These are phyloP conservation scores for Phyllostomus discolor DNA, from an alignment of 2,113 vertebrate species.

Conservation along the genomic window DNA sequence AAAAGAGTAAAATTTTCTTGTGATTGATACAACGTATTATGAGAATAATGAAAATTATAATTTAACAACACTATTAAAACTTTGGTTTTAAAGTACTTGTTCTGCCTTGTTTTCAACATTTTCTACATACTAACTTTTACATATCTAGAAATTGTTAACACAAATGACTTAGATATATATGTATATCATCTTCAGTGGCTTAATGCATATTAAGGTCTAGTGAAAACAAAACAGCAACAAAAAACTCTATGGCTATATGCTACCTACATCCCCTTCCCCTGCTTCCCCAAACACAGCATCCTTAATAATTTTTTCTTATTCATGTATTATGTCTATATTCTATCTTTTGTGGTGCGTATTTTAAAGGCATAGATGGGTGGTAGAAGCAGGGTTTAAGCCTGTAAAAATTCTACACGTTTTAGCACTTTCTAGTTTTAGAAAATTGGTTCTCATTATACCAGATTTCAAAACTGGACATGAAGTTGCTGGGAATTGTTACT, in stretches of 20 bases:
- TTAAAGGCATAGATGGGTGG: neutral
- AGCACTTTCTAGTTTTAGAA: slow-evolving; percentile 12
- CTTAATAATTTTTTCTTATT: neutral
- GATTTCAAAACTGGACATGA: neutral
- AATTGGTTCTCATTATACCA: neutral
- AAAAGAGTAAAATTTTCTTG: neutral
- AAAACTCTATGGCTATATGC: neutral
- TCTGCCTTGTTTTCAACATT: slow-evolving; percentile 8
- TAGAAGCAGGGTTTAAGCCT: neutral
- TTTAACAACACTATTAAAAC: slow-evolving; percentile 20
- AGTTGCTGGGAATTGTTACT: neutral
- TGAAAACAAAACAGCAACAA: neutral
- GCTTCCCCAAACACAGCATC: neutral
- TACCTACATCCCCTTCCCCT: neutral
- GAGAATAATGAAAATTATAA: slow-evolving; percentile 9
- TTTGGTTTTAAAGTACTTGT: neutral
- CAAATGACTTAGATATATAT: neutral
- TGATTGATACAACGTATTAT: neutral
- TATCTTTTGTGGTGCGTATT: neutral
- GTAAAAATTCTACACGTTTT: neutral
- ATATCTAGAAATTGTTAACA: slow-evolving; percentile 9
- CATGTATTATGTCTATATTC: neutral
- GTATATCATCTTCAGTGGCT: neutral
- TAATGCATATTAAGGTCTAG: neutral
- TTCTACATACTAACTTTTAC: neutral